A percentile compares a stretch with the other conserved stretches of the same genome.
Evolutionary conservation across 2,888 invertebrate genomes (phyloP).

Genomic region (Alsophila aescularia): DNA sequence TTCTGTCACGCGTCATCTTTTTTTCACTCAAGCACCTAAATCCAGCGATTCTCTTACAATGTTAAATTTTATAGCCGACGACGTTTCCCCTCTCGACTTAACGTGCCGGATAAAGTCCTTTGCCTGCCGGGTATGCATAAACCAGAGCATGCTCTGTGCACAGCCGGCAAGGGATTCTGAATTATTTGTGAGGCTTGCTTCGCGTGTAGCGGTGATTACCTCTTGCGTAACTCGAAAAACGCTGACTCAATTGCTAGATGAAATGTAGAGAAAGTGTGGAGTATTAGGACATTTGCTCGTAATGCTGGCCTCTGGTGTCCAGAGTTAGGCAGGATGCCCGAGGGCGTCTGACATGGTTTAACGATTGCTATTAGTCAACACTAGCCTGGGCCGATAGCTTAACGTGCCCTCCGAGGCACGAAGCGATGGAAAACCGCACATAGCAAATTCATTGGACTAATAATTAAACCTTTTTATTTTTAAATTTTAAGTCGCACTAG

Average conservation of each 20-base stretch:
- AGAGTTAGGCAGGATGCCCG: too few relatives aligned
- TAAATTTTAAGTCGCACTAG: too few relatives aligned
- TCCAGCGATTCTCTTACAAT: conserved; percentile 31
- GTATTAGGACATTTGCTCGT: too few relatives aligned
- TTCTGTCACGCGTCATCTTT: conserved; percentile 32
- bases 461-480: too few relatives aligned
- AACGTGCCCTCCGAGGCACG: too few relatives aligned
- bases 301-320: too few relatives aligned
- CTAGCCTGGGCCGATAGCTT: too few relatives aligned
- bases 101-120: conserved; percentile 30
- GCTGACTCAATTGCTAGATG: conserved; percentile 11
- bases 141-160: conserved; percentile 25
- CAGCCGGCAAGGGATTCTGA: conserved; percentile 32
- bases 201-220: conserved; percentile 31
- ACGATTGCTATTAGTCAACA: too few relatives aligned
- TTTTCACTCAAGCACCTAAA: conserved; percentile 37
- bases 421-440: too few relatives aligned
- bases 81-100: conserved; percentile 18
- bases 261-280: background rate
- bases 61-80: conserved; percentile 38
- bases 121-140: conserved; percentile 35
- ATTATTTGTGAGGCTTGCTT: conserved; percentile 30
- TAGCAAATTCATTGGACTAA: too few relatives aligned
- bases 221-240: conserved; percentile 25
- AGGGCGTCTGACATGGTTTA: background rate